Evolutionary conservation across 2,113 vertebrate species (phyloP).

Genomic region (Alouatta palliata): DNA sequence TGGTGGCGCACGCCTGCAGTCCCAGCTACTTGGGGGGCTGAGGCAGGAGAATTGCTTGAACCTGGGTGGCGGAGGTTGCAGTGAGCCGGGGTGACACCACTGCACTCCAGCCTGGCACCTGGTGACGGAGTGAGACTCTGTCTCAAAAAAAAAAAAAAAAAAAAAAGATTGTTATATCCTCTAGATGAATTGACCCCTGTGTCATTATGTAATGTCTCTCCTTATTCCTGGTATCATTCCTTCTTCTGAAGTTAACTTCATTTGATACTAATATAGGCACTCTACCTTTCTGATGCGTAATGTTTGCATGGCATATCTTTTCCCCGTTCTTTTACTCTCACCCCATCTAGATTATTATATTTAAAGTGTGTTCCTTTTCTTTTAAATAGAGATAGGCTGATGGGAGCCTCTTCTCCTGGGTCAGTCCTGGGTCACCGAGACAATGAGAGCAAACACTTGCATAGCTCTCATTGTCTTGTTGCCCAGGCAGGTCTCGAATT

Average conservation of each 20-base stretch:
- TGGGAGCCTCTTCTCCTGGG: too few relatives aligned
- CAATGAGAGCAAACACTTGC: too few relatives aligned
- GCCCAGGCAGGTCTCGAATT: too few relatives aligned
- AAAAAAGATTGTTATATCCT: not conserved
- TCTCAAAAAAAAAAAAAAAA: too few relatives aligned
- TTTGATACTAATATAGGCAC: not conserved
- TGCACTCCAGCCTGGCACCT: too few relatives aligned
- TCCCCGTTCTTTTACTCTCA: not conserved
- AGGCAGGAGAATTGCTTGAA: too few relatives aligned
- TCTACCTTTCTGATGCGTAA: not conserved
- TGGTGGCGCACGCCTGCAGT: too few relatives aligned
- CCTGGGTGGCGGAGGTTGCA: too few relatives aligned
- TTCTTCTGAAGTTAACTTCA: not conserved
- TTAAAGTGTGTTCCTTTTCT: conserved; percentile 2
- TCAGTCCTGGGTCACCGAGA: too few relatives aligned
- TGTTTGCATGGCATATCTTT: not conserved
- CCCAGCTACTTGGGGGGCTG: too few relatives aligned
- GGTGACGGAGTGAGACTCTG: too few relatives aligned
- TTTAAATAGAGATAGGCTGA: not conserved
- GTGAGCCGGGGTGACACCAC: too few relatives aligned
- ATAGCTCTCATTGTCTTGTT: not conserved
- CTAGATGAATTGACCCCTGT: not conserved
- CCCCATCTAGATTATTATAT: not conserved
- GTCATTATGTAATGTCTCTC: not conserved
- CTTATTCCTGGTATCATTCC: not conserved